Conservation (phyloP, 2,888 invertebrate genomes). For the Coelopa pilipes region DNA sequence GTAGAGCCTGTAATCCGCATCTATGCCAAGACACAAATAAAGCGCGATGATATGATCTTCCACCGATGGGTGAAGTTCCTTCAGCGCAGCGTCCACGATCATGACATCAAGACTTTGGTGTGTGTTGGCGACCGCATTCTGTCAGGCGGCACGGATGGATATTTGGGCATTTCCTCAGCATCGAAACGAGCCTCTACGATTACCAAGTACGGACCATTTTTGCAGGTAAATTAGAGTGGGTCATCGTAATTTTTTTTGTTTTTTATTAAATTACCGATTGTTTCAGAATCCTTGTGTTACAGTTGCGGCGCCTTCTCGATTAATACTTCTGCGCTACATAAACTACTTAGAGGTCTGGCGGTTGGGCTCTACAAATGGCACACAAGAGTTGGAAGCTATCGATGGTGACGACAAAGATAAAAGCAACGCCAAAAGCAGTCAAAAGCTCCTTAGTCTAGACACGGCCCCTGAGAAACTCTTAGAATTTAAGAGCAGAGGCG, state of each 20-base stretch:
- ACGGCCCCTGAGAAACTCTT: slow-evolving; percentile 76
- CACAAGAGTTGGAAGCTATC: slow-evolving; percentile 48
- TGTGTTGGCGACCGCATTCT: slow-evolving; percentile 73
- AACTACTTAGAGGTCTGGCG: slow-evolving; percentile 75
- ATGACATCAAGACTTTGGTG: slow-evolving; percentile 84
- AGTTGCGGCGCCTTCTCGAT: slow-evolving; percentile 69
- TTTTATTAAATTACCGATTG: background rate
- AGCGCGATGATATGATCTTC: slow-evolving; percentile 68
- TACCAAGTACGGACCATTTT: slow-evolving; percentile 78
- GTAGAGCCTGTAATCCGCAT: slow-evolving; percentile 84
- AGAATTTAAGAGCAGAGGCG: slow-evolving; percentile 73
- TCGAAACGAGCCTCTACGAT: slow-evolving; percentile 69
- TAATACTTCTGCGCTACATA: slow-evolving; percentile 72
- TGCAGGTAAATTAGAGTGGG: slow-evolving; percentile 65
- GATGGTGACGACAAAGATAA: slow-evolving; percentile 40
- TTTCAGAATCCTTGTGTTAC: slow-evolving; percentile 68
- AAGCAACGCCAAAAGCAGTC: slow-evolving; percentile 9
- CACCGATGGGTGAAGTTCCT: slow-evolving; percentile 85
- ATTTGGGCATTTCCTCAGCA: slow-evolving; percentile 78
- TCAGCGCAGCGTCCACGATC: slow-evolving; percentile 83
- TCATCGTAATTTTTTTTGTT: background rate
- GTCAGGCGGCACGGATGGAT: slow-evolving; percentile 85
- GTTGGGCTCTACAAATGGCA: slow-evolving; percentile 67
- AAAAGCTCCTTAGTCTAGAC: slow-evolving; percentile 45
- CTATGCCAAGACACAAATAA: slow-evolving; percentile 75